Evolutionary conservation across 2,113 vertebrate species (phyloP), one percentile per base, ranked within the genome.

Genomic region (Setophaga petechia): DNA sequence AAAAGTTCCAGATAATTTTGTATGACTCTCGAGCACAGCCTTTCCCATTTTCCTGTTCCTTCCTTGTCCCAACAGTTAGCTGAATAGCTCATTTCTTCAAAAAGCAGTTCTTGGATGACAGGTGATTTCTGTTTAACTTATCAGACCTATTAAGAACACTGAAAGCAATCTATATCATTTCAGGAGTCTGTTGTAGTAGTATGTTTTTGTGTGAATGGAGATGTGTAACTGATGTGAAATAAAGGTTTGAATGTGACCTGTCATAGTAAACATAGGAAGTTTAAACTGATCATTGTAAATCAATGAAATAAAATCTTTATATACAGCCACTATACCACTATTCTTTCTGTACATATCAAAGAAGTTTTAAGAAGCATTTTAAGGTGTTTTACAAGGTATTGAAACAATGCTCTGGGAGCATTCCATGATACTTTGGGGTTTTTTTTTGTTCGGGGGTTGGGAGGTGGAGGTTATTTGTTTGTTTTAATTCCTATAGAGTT

Each of bases 281-380:
- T 95, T 59, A 80, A 93, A 22, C 41, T 79, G 51, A 89, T 90
- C 67, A 58, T 88, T 96, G 93, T 93, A 95, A 89, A 94, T 79
- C 63, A 80, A 35, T 86, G 67, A 93, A 97, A 94, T 96, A 93
- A 91, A 95, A 62, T 80, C 63, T 91, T 91, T 93, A 74, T 87
- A 77, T 83, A 46, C 71, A 83, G 67, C 46, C 46, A 80, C 47
- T 30, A 74, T 79, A 88, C 55, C 78, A 93, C 43, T 89, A 87
- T 76, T 28, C 57, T 91, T 91, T 94, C 59, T 94, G 74, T 91
- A 73, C 51, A 13, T 33, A 52, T 4, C 6, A 66, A 80, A 81
- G 54, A 86, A 7, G 1, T 52, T 89, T 73, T 15, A 73, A 65
- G 69, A 76, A 62, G 0, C 1, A 19, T 46, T 91, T 65, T 13